These are phyloP conservation scores for Nibea albiflora DNA, from an alignment of 2,113 vertebrate genomes.

Conservation along the genomic window DNA sequence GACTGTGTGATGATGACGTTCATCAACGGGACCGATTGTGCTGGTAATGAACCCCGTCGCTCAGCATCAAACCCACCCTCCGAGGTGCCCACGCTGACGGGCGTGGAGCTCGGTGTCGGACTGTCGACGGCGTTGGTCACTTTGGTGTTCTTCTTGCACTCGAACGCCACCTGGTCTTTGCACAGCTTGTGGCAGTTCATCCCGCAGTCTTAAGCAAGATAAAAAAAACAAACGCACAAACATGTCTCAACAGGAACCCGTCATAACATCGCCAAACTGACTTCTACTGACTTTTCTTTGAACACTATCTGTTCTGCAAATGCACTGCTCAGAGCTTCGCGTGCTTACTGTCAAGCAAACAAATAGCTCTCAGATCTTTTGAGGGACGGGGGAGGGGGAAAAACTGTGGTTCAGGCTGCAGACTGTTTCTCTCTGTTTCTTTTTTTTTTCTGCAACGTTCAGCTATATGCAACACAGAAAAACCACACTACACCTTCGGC, in stretches of 20 bases:
- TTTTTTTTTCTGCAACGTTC: conserved; percentile 52
- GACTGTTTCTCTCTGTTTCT: conserved; percentile 47
- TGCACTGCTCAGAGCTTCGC: conserved; percentile 52
- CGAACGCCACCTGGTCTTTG: conserved; percentile 96
- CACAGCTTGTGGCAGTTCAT: conserved; percentile 98
- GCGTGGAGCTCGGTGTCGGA: conserved; percentile 82
- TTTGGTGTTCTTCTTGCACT: conserved; percentile 95
- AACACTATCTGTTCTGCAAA: conserved; percentile 59
- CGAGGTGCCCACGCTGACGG: conserved; percentile 80
- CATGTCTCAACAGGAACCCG: conserved; percentile 67
- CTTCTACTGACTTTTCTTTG: conserved; percentile 41
- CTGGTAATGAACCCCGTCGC: conserved; percentile 49
- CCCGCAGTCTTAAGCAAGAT: conserved; percentile 88
- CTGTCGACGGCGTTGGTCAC: conserved; percentile 82
- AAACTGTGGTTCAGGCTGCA: conserved; percentile 66
- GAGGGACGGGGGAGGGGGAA: conserved; percentile 55
- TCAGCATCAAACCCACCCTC: conserved; percentile 78
- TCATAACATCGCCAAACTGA: conserved; percentile 27
- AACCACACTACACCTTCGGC: conserved; percentile 68
- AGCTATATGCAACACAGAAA: conserved; percentile 61
- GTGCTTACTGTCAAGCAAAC: conserved; percentile 60
- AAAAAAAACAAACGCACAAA: conserved; percentile 37
- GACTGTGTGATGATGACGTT: not conserved
- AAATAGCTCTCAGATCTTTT: conserved; percentile 59
- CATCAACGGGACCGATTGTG: not conserved